Conservation (phyloP, 2,113 vertebrate genomes). For the Centropus bengalensis region DNA sequence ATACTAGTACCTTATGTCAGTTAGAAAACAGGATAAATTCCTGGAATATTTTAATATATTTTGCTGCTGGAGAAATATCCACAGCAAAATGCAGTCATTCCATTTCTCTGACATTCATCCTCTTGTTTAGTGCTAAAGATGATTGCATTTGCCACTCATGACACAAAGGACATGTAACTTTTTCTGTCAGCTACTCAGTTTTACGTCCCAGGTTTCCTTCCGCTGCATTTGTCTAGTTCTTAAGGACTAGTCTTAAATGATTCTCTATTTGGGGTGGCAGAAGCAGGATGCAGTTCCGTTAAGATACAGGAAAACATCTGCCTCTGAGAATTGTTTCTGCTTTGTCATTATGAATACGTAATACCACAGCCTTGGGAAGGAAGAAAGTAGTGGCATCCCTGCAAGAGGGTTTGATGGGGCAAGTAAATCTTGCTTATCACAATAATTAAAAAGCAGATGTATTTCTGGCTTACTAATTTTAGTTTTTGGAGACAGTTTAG, state of each 20-base stretch:
- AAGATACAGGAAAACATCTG: not conserved
- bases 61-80: not conserved
- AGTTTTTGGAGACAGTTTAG: not conserved
- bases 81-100: not conserved
- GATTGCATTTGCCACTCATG: not conserved
- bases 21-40: not conserved
- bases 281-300: not conserved
- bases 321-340: not conserved
- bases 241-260: not conserved
- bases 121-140: not conserved
- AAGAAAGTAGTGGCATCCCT: not conserved
- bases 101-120: not conserved
- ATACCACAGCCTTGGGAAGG: not conserved
- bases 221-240: not conserved
- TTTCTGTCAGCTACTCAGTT: not conserved
- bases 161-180: not conserved
- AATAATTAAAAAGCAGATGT: not conserved
- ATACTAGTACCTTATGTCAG: not conserved
- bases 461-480: not conserved
- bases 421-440: not conserved
- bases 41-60: not conserved
- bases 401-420: not conserved
- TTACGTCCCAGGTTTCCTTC: not conserved
- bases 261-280: not conserved
- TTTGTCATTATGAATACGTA: constrained; percentile 25